Evolutionary conservation across 2,797 vertebrate genomes (phyloP).

Genomic region (Gallirallus australis): DNA sequence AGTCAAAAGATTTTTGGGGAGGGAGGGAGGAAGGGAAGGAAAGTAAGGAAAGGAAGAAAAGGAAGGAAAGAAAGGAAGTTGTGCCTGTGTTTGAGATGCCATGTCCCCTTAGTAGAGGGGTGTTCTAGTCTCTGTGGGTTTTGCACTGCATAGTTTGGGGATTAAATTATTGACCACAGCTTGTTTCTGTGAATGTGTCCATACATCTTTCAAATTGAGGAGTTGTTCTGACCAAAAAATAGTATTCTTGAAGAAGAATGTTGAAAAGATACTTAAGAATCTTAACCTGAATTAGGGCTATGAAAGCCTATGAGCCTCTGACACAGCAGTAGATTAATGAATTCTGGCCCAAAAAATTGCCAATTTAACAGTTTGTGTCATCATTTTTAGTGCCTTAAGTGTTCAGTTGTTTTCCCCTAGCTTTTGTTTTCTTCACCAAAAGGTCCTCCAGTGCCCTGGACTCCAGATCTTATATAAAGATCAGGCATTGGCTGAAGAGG

Average conservation of each 20-base stretch:
- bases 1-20: neutral
- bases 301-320: neutral
- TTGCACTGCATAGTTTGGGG: neutral
- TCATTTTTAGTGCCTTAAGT: neutral
- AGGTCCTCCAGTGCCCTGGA: neutral
- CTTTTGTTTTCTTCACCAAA: neutral
- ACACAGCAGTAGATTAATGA: neutral
- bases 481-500: neutral
- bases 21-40: neutral
- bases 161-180: neutral
- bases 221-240: neutral
- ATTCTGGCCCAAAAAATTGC: neutral
- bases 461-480: neutral
- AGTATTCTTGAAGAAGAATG: neutral
- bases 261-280: neutral
- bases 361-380: neutral
- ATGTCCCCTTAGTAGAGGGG: neutral
- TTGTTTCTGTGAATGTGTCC: neutral
- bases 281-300: neutral
- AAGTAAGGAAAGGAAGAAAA: neutral
- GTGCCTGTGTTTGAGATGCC: neutral
- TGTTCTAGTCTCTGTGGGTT: neutral
- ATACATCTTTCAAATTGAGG: neutral
- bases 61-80: neutral
- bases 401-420: neutral